Evolutionary conservation across 2,888 invertebrate genomes (phyloP), one percentile per base, ranked within the genome.

Genomic region (Pandemis heparana): DNA sequence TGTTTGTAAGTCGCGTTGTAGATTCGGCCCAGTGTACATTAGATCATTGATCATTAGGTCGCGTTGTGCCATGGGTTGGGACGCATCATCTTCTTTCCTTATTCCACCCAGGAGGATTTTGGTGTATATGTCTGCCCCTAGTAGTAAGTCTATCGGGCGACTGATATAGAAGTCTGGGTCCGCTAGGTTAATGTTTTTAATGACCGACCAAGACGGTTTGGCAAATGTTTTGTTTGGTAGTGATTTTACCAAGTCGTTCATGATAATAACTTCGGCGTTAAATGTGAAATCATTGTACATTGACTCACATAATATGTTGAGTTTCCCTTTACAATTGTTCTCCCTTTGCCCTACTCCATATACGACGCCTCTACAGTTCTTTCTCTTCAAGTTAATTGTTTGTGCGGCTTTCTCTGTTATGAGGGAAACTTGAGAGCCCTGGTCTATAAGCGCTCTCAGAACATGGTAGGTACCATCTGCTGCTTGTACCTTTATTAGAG

Each of bases 311-410:
- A 23, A 9, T 23, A 69, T 60, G 32, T 70, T 16, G 1, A 62
- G 10, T 12, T 62, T 70, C n/a, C 70, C 70, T 62, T 51, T 61
- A 18, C 70, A 48, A 5, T 48, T 70, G 53, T 70, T 70, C 14
- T 23, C 7, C 38, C n/a, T 38, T 2, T 46, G 32, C 3, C 70
- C 70, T 39, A 70, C 48, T 18, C 70, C 70, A 12, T 32, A 48
- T 10, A 70, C 39, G 2, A 53, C 18, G n/a, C 59, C 69, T 7
- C 48, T 69, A 16, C 18, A 43, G n/a, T n/a, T 18, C 23, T 32
- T 14, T 59, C 53, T 48, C 39, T 60, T 32, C 39, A 39, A 32
- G 39, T 32, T n/a, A 60, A n/a, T 60, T 12, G 23, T 60, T 60
- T 38, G 60, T n/a, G 60, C 60, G 14, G 39, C 60, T 6, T 60